Evolutionary conservation across 2,113 vertebrate genomes (phyloP).

Genomic region (Saccopteryx bilineata): DNA sequence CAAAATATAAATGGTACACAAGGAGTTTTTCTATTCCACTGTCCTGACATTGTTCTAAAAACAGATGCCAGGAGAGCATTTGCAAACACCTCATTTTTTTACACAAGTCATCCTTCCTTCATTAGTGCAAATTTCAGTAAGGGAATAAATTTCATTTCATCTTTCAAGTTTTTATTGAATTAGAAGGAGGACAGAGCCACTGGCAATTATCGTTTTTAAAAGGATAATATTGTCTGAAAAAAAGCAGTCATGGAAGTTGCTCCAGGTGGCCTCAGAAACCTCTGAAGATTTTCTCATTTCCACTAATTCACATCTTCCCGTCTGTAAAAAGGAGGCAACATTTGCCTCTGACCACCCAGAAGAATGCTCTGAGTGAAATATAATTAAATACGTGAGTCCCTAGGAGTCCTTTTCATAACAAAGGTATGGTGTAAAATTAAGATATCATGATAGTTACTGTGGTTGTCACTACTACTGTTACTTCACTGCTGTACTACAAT

Average conservation of each 20-base stretch:
- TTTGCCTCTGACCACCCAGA: conserved; percentile 14
- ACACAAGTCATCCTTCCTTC: neutral
- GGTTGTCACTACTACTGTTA: conserved; percentile 18
- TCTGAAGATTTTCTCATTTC: neutral
- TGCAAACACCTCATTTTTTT: neutral
- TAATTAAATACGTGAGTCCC: conserved; percentile 28
- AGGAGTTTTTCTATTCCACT: neutral
- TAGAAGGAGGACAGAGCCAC: neutral
- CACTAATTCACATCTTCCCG: neutral
- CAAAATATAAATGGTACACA: neutral
- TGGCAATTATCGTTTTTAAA: neutral
- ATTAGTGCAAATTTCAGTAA: neutral
- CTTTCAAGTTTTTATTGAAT: neutral
- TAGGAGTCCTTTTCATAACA: neutral
- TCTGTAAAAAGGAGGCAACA: neutral
- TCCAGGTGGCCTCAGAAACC: neutral
- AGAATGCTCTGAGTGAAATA: conserved; percentile 14
- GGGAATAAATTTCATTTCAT: neutral
- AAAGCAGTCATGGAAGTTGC: neutral
- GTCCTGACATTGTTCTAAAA: neutral
- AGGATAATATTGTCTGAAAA: neutral
- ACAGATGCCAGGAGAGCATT: neutral
- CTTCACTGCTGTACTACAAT: neutral
- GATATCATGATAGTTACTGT: neutral
- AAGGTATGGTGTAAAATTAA: conserved; percentile 61